Evolutionary conservation across 2,888 invertebrate species (phyloP).

Genomic region (Pherbina coryleti): DNA sequence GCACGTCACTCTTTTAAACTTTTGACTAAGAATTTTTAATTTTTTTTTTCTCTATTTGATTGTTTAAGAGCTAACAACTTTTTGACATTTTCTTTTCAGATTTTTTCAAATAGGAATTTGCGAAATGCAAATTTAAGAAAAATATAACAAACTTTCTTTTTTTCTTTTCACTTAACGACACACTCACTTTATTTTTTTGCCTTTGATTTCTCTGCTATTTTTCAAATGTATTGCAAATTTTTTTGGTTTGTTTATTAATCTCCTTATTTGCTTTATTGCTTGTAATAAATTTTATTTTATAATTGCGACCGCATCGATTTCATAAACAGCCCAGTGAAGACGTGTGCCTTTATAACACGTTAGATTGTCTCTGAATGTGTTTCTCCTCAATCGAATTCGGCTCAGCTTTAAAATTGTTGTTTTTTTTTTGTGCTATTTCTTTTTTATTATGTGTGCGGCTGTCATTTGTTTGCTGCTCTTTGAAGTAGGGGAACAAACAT

Average conservation of each 20-base stretch:
- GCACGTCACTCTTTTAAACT: not conserved
- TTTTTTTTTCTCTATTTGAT: no score
- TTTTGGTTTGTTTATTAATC: constrained; percentile 19
- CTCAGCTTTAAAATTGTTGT: not conserved
- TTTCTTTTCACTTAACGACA: not conserved
- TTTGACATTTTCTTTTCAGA: not conserved
- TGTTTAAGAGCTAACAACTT: not conserved
- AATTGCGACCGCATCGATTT: constrained; percentile 43
- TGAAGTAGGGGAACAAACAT: not conserved
- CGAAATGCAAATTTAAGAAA: not conserved
- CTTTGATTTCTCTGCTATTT: constrained; percentile 5
- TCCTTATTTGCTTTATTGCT: not conserved
- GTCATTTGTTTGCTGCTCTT: not conserved
- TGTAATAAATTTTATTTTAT: constrained; percentile 10
- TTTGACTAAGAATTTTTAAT: no score
- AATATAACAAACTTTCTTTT: no score
- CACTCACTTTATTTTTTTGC: not conserved
- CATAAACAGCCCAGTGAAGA: not conserved
- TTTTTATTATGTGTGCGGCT: not conserved
- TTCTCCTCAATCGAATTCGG: not conserved
- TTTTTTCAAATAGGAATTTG: not conserved
- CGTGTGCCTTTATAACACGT: constrained; percentile 8
- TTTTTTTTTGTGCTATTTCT: not conserved
- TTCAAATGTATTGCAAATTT: constrained; percentile 6
- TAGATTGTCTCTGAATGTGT: constrained; percentile 1